Percentiles rank a stretch among this genome's conserved stretches.
Evolutionary conservation across 2,888 invertebrate species (phyloP).

Genomic region (Halictus quadricinctus): DNA sequence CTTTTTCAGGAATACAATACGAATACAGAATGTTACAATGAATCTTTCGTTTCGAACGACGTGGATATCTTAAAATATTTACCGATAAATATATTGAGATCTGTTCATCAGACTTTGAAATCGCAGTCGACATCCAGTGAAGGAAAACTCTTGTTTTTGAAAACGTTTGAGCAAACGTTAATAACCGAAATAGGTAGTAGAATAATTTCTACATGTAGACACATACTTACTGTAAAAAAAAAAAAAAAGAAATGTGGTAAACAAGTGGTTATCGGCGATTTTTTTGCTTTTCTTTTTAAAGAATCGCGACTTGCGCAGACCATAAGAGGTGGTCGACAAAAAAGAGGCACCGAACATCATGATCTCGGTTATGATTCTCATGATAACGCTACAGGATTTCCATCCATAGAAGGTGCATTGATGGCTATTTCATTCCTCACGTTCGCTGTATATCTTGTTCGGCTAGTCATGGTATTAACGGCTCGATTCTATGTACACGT

Average conservation of each 20-base stretch:
- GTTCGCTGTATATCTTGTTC: constrained; percentile 92
- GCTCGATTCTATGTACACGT: constrained; percentile 1
- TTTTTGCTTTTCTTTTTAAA: constrained; percentile 38
- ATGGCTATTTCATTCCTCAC: constrained; percentile 93
- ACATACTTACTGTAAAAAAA: constrained; percentile 2
- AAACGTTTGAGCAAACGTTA: constrained; percentile 85
- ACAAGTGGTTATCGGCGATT: neutral
- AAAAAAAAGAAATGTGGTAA: neutral
- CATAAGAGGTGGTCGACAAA: constrained; percentile 74
- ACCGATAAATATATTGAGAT: constrained; percentile 77
- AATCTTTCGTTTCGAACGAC: constrained; percentile 23
- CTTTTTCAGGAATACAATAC: neutral
- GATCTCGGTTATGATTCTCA: constrained; percentile 77
- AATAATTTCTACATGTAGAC: constrained; percentile 16
- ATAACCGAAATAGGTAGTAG: constrained; percentile 87
- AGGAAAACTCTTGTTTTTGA: constrained; percentile 85
- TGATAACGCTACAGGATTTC: constrained; percentile 88
- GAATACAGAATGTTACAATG: constrained; percentile 8
- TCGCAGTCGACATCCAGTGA: constrained; percentile 73
- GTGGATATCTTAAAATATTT: constrained; percentile 70
- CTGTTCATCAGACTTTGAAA: constrained; percentile 77
- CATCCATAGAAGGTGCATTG: constrained; percentile 91
- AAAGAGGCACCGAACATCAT: constrained; percentile 64
- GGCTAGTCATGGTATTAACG: constrained; percentile 89
- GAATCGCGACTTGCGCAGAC: constrained; percentile 72